Conservation (phyloP, 2,797 vertebrate genomes). For the Urosaurus nigricauda region DNA sequence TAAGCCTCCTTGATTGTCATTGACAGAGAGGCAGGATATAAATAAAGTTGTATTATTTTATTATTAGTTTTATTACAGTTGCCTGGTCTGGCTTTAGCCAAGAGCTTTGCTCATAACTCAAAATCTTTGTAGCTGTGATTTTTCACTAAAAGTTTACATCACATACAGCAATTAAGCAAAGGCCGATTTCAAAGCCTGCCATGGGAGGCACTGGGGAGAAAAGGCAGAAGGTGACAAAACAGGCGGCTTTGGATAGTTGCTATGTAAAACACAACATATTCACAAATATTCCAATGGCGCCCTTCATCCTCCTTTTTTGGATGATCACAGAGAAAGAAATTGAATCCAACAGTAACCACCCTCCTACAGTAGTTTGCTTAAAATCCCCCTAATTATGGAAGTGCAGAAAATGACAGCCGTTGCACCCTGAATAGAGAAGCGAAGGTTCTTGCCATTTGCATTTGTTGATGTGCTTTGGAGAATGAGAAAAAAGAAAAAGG, state of each 20-base stretch:
- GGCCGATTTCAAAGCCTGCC: not conserved
- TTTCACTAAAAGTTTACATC: not conserved
- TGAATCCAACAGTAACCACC: constrained; percentile 78
- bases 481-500: not conserved
- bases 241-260: constrained; percentile 33
- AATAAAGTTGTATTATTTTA: too few relatives aligned
- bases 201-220: not conserved
- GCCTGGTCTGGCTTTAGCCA: too few relatives aligned
- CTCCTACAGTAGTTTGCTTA: constrained; percentile 75
- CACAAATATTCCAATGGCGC: constrained; percentile 70
- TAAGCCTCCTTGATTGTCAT: too few relatives aligned
- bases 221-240: not conserved
- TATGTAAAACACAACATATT: constrained; percentile 57
- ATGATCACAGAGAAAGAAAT: constrained; percentile 77
- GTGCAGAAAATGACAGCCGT: constrained; percentile 75
- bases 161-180: not conserved
- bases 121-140: not conserved
- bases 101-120: not conserved
- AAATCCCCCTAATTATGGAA: constrained; percentile 81
- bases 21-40: too few relatives aligned
- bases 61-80: too few relatives aligned
- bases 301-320: constrained; percentile 61
- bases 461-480: constrained; percentile 23
- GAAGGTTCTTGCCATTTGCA: constrained; percentile 64
- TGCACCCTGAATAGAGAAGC: constrained; percentile 71